Evolutionary conservation across 1,140 invertebrate genomes (phyloP), one percentile per base, ranked within the genome.

Genomic region (Zaprionus camerounensis): DNA sequence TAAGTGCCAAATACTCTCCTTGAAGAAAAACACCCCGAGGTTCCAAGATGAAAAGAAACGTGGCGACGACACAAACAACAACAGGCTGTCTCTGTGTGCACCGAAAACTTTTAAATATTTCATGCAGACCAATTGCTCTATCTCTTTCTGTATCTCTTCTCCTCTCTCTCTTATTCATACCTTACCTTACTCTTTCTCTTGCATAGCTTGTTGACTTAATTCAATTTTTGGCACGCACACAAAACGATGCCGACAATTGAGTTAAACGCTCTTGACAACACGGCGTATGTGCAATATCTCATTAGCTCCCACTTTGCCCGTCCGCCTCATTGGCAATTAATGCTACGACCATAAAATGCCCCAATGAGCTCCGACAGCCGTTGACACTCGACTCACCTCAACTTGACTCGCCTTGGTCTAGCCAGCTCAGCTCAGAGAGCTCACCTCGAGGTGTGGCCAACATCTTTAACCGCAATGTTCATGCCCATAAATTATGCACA

Each of bases 191-290:
- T 20, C 17, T 12, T 31, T 15, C 17, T 57, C 31, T n/a, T n/a
- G 11, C 24, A 12, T n/a, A 46, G 7, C 58, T 55, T 49, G 49
- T 20, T 28, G 63, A 67, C 28, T 75, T 78, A 70, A 75, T 78
- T 78, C 53, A 68, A 69, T 74, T 74, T 72, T 73, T 57, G 44
- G 56, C 38, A 62, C 38, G 34, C 57, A 58, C 64, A 68, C 36
- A 41, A 59, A 67, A 58, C 44, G 63, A 13, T 59, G 24, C 65
- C 46, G 44, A 31, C 70, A 71, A 78, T 75, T 78, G 65, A 46
- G 55, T 73, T 78, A 66, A 78, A 84, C 41, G 72, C 55, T 67
- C 70, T 67, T 71, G 82, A 63, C 70, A 84, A 61, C 53, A 15
- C 55, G 41, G 57, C 76, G 71, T 79, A 82, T 82, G 71, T 13